These are phyloP conservation scores for Pelecanus crispus DNA, from an alignment of 2,113 vertebrate species.

Conservation along the genomic window DNA sequence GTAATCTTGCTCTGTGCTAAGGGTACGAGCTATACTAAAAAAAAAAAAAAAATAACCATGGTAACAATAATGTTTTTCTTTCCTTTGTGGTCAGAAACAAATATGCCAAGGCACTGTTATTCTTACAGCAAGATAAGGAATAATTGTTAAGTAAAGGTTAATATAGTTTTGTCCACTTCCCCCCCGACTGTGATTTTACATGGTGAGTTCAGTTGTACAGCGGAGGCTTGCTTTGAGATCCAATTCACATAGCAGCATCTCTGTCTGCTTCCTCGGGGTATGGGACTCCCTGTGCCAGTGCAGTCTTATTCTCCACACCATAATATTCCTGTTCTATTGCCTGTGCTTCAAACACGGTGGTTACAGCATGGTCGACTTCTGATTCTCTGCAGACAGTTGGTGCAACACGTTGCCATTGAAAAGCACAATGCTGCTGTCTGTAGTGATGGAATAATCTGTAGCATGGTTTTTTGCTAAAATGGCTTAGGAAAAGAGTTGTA, in stretches of 20 bases:
- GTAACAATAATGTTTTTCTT: background rate
- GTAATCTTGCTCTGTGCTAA: background rate
- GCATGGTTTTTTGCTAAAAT: background rate
- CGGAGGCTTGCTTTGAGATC: background rate
- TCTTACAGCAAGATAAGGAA: background rate
- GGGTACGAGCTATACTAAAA: background rate
- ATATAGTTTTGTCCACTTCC: background rate
- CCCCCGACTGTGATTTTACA: background rate
- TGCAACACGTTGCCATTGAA: background rate
- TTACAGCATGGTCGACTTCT: background rate
- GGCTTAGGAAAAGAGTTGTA: background rate
- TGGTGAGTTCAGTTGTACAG: background rate
- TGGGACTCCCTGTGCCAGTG: background rate
- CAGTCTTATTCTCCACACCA: background rate
- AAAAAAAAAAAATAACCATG: background rate
- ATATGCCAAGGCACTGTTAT: background rate
- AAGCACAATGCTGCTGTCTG: background rate
- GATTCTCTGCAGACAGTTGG: background rate
- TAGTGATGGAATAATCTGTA: background rate
- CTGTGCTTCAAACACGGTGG: background rate
- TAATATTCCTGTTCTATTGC: background rate
- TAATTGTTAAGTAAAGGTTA: background rate
- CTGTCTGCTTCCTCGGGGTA: background rate
- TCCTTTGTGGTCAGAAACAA: background rate
- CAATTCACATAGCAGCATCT: background rate